Evolutionary conservation across 2,888 invertebrate genomes (phyloP), one percentile per base, ranked within the genome.

Genomic region (Drosophila melanocephala): DNA sequence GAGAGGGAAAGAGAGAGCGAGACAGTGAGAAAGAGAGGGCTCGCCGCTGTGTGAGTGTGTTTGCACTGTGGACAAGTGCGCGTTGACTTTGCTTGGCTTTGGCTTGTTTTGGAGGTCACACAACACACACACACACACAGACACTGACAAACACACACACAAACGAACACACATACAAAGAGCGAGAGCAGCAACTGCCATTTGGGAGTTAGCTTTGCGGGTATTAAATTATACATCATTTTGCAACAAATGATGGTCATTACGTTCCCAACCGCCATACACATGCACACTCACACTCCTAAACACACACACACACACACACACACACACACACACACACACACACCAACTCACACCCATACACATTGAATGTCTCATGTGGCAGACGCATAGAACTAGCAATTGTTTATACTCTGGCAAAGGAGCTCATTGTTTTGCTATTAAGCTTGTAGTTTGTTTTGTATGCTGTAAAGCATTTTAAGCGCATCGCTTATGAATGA

Each of bases 191-290:
- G 61, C 69, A 42, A 71, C 63, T 71, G 81, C 78, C 90, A 91
- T 81, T 87, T 80, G 90, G 90, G 91, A 91, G 89, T 89, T 91
- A 87, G 89, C 90, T 91, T 90, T 91, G 91, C 89, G 91, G 91
- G 90, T 90, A 90, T 91, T 90, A 90, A 90, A 90, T 90, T 90
- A 91, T 90, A 90, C 90, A 89, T 90, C 90, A 90, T 90, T 90
- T 90, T 86, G 91, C 87, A 91, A 91, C 90, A 90, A 90, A 90
- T 90, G 90, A 91, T 89, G 87, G 90, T 91, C 90, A 87, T 90
- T 90, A 91, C 88, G 82, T 70, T 75, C 62, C 52, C 67, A 77
- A 70, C 76, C 75, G 59, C 66, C 67, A 22, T 7, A 44, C 65
- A 67, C 64, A 19, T 47, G 47, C 33, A 37, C 53, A 19, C 42